phyloP scores from a whole-genome alignment of 53 echinoderm and acorn worm species.

The Stichopus horrens region DNA sequence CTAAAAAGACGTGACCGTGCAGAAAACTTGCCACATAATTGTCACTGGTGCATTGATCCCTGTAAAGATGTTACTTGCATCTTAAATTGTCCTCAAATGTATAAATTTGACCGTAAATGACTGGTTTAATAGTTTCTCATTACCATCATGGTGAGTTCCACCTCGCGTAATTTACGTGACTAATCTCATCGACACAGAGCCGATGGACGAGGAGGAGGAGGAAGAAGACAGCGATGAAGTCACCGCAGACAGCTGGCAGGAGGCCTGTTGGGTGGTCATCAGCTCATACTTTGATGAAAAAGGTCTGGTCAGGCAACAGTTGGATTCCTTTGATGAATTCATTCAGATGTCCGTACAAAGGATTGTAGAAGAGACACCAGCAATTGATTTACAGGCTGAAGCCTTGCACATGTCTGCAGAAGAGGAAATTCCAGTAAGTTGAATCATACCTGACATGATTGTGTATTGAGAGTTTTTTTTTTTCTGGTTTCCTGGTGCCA shows the following conservation, averaged over 20 bases:
- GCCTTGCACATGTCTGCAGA: constrained; percentile 82
- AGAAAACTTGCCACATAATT: no score
- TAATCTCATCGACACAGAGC: background rate
- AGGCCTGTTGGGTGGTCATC: constrained; percentile 99
- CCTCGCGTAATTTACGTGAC: background rate
- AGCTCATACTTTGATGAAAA: constrained; percentile 98
- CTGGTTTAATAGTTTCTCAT: background rate
- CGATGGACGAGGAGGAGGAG: constrained; percentile 59
- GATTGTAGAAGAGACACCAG: constrained; percentile 87
- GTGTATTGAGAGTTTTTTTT: no score
- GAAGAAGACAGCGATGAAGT: constrained; percentile 92
- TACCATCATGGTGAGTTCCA: background rate
- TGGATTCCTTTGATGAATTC: constrained; percentile 97
- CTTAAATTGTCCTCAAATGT: background rate
- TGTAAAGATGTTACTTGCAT: background rate
- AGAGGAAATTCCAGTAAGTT: constrained; percentile 81
- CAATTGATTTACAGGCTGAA: constrained; percentile 94
- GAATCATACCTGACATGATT: no score
- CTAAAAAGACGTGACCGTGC: no score
- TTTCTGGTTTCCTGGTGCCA: no score
- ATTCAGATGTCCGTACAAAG: constrained; percentile 98
- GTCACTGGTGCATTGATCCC: no score
- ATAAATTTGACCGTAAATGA: background rate
- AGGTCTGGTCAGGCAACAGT: constrained; percentile 89
- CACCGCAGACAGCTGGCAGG: constrained; percentile 91